A percentile compares a stretch with the other conserved stretches of the same genome.
Conservation (phyloP, 2,888 invertebrate species). For the Caradrina kadenii region DNA sequence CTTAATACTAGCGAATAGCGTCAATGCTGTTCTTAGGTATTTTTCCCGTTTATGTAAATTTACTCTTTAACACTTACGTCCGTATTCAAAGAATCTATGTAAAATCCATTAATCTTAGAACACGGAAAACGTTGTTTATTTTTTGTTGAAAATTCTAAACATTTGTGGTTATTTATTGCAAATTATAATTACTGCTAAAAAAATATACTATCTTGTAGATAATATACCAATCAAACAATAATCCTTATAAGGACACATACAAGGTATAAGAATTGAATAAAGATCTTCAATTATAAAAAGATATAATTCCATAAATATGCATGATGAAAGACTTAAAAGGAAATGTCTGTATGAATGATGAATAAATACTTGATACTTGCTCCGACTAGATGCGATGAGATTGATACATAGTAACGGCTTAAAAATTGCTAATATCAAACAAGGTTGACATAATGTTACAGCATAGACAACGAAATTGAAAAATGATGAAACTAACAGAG, state of each 20-base stretch:
- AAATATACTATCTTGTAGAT: constrained; percentile 22
- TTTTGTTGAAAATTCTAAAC: background rate
- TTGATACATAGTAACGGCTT: constrained; percentile 10
- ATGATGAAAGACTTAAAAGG: constrained; percentile 56
- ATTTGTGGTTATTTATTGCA: background rate
- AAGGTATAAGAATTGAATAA: constrained; percentile 56
- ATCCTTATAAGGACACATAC: constrained; percentile 46
- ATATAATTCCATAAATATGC: constrained; percentile 60
- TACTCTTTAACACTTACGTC: constrained; percentile 62
- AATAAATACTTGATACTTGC: constrained; percentile 51
- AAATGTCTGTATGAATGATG: constrained; percentile 45
- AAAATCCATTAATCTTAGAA: background rate
- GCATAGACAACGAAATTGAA: background rate
- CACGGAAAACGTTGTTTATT: background rate
- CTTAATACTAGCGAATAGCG: constrained; percentile 23
- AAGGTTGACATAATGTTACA: background rate
- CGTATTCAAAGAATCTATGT: constrained; percentile 57
- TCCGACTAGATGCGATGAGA: constrained; percentile 35
- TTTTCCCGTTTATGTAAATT: constrained; percentile 64
- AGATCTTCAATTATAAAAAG: constrained; percentile 53
- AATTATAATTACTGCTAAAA: constrained; percentile 12
- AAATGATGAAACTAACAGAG: constrained; percentile 14
- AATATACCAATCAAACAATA: constrained; percentile 58
- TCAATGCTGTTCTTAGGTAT: constrained; percentile 60
- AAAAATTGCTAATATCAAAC: background rate